phyloP scores from a whole-genome alignment of 2,888 invertebrate species.

The Zeuzera pyrina region DNA sequence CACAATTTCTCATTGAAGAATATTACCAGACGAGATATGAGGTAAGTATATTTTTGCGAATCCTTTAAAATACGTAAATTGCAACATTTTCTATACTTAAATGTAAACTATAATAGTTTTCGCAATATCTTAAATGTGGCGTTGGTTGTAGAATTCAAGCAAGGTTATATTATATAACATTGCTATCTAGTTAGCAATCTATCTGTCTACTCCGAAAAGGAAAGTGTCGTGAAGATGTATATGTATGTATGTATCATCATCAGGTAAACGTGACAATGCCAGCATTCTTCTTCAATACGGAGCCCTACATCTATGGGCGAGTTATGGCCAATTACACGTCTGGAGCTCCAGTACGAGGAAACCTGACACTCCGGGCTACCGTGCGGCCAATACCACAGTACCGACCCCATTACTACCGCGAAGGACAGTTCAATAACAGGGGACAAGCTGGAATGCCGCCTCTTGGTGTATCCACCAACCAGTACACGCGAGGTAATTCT shows the following conservation, averaged over 20 bases:
- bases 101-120: too few relatives aligned
- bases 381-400: slow-evolving; percentile 79
- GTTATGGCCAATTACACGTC: slow-evolving; percentile 97
- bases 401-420: slow-evolving; percentile 54
- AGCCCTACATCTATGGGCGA: slow-evolving; percentile 86
- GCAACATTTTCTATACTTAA: too few relatives aligned
- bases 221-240: too few relatives aligned
- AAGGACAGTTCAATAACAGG: slow-evolving; percentile 65
- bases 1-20: slow-evolving; percentile 91
- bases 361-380: slow-evolving; percentile 88
- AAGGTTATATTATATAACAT: too few relatives aligned
- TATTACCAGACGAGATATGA: slow-evolving; percentile 96
- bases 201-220: too few relatives aligned
- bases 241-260: neutral
- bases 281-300: slow-evolving; percentile 92
- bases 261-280: slow-evolving; percentile 96
- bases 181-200: slow-evolving; percentile 4
- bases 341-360: slow-evolving; percentile 91
- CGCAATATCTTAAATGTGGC: too few relatives aligned
- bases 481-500: slow-evolving; percentile 49
- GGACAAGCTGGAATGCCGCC: slow-evolving; percentile 48
- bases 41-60: too few relatives aligned
- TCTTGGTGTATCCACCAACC: slow-evolving; percentile 30
- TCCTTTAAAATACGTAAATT: too few relatives aligned
- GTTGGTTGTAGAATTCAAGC: too few relatives aligned